Evolutionary conservation across 2,797 vertebrate species (phyloP), one percentile per base, ranked within the genome.

Genomic region (Danio albolineatus): DNA sequence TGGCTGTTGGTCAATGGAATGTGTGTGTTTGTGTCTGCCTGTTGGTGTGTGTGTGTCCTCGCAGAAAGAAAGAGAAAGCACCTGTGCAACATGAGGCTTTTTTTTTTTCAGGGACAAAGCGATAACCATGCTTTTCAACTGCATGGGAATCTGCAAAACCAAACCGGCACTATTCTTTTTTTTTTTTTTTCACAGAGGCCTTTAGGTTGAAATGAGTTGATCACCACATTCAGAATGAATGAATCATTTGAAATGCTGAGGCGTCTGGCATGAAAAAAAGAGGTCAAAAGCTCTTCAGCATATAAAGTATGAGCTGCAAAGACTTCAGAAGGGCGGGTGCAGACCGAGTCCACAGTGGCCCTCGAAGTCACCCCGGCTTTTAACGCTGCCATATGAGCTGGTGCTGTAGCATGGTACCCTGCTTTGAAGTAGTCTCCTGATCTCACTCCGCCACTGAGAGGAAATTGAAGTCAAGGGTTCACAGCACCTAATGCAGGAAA

Each of bases 401-500:
- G 87, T 82, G 73, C 76, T 77, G 82, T 82, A 85, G 87, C 82
- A 83, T 78, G 64, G 59, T 78, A 73, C 81, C 82, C 53, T 44
- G 77, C 57, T 49, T 69, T 89, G 89, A 91, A 90, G 89, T 90
- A 89, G 89, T 90, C 90, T 79, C 86, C 87, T 90, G 89, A 92
- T 92, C 92, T 90, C 90, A 65, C 82, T 91, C 85, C 80, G 79
- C 81, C 84, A 85, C 85, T 77, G 72, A 77, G 80, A 90, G 90
- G 86, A 92, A 93, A 93, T 92, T 91, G 90, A 90, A 92, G 91
- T 93, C 90, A 92, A 91, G 90, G 90, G 90, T 91, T 90, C 88
- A 90, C 84, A 87, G 88, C 88, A 88, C 88, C 87, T 86, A 89
- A 85, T 87, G 88, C 78, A 79, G 83, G 74, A 87, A 86, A 90